Conservation (phyloP, 2,888 invertebrate genomes). For the Patella depressa region DNA sequence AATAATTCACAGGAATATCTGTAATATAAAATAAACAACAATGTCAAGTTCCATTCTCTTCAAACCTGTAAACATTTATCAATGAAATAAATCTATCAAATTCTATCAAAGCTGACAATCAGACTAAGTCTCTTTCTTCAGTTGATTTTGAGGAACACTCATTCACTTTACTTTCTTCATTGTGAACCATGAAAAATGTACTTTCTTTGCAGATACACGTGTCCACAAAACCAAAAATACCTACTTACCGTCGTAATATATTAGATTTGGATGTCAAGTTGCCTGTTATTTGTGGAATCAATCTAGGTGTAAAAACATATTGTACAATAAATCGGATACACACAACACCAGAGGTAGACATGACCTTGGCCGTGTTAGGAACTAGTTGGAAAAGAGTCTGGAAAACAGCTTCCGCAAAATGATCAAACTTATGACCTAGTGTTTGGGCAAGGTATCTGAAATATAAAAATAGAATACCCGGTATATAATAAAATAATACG, state of each 20-base stretch:
- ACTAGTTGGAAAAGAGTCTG: constrained; percentile 89
- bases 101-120: too few relatives aligned
- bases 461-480: constrained; percentile 21
- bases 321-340: constrained; percentile 89
- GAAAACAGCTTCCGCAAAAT: constrained; percentile 86
- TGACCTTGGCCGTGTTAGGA: constrained; percentile 95
- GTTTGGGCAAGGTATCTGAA: constrained; percentile 83
- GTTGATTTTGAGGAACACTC: too few relatives aligned
- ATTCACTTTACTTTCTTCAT: too few relatives aligned
- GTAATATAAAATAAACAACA: constrained; percentile 27
- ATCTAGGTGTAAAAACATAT: constrained; percentile 51
- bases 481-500: neutral
- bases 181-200: too few relatives aligned
- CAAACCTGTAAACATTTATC: too few relatives aligned
- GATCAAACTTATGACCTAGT: constrained; percentile 86
- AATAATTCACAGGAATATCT: constrained; percentile 83
- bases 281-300: constrained; percentile 72
- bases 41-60: too few relatives aligned
- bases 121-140: too few relatives aligned
- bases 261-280: constrained; percentile 87
- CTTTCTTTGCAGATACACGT: too few relatives aligned
- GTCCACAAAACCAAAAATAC: neutral
- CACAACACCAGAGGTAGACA: constrained; percentile 89
- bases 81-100: too few relatives aligned
- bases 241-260: constrained; percentile 81